Base-by-base conservation (phyloP, 2,888 invertebrate genomes). In the Xestia rhomboidea region DNA sequence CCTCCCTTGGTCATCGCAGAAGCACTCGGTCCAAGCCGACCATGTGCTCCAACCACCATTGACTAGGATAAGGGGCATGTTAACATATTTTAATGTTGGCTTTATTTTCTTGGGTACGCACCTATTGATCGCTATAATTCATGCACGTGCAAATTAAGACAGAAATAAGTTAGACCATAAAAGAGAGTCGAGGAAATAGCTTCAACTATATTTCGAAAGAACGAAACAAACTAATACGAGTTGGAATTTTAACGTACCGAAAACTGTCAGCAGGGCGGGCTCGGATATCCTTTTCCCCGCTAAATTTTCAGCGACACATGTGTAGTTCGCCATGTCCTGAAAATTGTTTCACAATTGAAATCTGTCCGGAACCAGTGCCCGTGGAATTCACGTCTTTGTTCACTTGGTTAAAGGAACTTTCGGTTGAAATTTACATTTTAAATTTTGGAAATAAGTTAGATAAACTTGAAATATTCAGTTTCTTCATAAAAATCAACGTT, bases 41-140 rank as follows among this genome's bases (percentile, higher is more conserved):
- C 99, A 99, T 15, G 98, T 96, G n/a, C 98, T 98, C 99, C 99
- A 99, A 73, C 98, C 99, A 54, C 99, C 99, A 93, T 99, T 99
- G 69, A 99, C 99, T 99, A 49, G 11, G 8, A 3, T 44, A 57
- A 54, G 10, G 76, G 13, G 8, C 21, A 62, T 4, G 21, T 34
- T 34, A 34, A 11, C 57, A 27, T 60, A 18, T 21, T 46, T 46
- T 13, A 5, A 13, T 4, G 7, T 70, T 38, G 27, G 13, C 11
- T 49, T 41, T 27, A 0, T 13, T 27, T 8, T 72, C 38, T 27
- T 49, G 21, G 27, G 10, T 27, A 49, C 10, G 5, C 10, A n/a
- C 6, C 8, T 68, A 34, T 34, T 66, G 11, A 30, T 69, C 34
- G 4, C 49, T 7, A 18, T 21, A 21, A 11, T 34, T 24, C 62